phyloP scores from a whole-genome alignment of 2,888 invertebrate species.

The Metellina segmentata region DNA sequence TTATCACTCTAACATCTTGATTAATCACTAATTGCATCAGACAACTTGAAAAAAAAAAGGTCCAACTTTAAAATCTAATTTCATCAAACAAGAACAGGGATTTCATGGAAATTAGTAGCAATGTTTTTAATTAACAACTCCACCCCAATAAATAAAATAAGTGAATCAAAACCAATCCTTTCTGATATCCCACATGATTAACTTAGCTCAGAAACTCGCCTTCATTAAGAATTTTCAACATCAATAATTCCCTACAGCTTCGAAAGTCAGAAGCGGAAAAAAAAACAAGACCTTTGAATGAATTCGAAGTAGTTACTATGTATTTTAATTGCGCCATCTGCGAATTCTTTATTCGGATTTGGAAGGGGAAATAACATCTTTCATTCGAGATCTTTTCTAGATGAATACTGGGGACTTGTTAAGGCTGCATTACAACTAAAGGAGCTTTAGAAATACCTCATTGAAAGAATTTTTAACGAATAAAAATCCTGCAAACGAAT shows the following conservation, averaged over 20 bases:
- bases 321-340: conserved; percentile 46
- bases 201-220: neutral
- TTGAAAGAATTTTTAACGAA: conserved; percentile 9
- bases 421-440: conserved; percentile 25
- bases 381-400: conserved; percentile 13
- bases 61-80: neutral
- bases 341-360: conserved; percentile 41
- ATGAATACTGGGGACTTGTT: conserved; percentile 44
- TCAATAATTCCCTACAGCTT: conserved; percentile 18
- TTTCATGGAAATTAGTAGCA: neutral
- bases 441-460: conserved; percentile 26
- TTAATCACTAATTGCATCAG: neutral
- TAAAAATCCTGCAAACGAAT: conserved; percentile 8
- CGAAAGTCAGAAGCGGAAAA: neutral
- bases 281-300: conserved; percentile 1
- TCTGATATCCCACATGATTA: neutral
- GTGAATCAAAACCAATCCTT: neutral
- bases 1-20: neutral
- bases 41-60: neutral
- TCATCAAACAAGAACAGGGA: neutral
- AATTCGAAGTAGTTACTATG: neutral
- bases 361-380: neutral
- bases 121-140: neutral
- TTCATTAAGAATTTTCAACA: conserved; percentile 36
- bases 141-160: neutral